phyloP scores from a whole-genome alignment of 2,888 invertebrate genomes.

The Pilophorus perplexus region DNA sequence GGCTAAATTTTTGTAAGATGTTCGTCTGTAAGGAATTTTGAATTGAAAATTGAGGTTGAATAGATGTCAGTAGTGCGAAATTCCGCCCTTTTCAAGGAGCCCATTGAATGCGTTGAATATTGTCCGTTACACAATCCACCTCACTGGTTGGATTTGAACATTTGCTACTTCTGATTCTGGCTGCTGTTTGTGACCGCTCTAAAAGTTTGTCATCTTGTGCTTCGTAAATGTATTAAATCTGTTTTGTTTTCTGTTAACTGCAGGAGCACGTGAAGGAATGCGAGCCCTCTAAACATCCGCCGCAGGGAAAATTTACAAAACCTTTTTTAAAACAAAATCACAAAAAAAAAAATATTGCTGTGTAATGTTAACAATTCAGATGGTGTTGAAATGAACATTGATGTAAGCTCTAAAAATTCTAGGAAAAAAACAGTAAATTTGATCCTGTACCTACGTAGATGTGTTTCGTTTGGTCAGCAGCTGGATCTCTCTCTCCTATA shows the following conservation, averaged over 20 bases:
- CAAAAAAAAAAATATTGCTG: slow-evolving; percentile 7
- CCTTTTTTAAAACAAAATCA: neutral
- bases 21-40: no score
- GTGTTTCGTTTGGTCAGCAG: neutral
- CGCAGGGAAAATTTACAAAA: slow-evolving; percentile 1
- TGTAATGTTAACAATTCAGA: neutral
- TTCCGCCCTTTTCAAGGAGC: no score
- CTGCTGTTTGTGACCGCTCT: no score
- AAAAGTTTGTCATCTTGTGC: neutral
- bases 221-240: neutral
- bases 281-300: slow-evolving; percentile 19
- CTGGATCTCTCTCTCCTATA: neutral
- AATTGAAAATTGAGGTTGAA: no score
- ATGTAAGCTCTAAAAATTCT: neutral
- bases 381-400: slow-evolving; percentile 15
- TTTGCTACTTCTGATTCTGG: no score
- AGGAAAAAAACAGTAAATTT: neutral
- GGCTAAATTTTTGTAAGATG: no score
- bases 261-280: slow-evolving; percentile 27
- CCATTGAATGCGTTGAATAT: no score
- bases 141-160: no score
- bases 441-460: neutral
- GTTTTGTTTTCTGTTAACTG: slow-evolving; percentile 10
- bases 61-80: no score
- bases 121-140: no score